Evolutionary conservation across 2,113 vertebrate genomes (phyloP).

Genomic region (Dipodomys stephensi): DNA sequence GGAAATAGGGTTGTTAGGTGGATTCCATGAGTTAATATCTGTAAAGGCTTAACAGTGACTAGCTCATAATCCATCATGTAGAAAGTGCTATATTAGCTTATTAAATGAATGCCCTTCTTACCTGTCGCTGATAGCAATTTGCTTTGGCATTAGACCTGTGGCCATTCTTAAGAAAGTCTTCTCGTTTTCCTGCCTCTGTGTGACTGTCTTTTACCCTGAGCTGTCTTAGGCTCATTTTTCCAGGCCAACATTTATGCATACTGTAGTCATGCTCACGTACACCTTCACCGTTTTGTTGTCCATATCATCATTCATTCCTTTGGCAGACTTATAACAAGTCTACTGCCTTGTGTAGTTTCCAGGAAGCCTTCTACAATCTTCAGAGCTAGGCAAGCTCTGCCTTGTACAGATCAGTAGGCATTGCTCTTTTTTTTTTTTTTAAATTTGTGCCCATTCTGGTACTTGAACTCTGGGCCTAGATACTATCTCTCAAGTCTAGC

Average conservation of each 20-base stretch:
- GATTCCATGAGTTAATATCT: neutral
- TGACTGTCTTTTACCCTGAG: neutral
- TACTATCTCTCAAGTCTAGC: too few relatives aligned
- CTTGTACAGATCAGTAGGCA: fast-evolving
- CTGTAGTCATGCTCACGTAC: neutral
- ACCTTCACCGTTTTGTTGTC: neutral
- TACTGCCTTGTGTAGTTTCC: neutral
- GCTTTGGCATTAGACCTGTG: neutral
- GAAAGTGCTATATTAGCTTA: neutral
- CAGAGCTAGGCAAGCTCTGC: fast-evolving
- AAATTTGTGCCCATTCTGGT: too few relatives aligned
- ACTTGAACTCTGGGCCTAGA: too few relatives aligned
- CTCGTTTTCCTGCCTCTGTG: neutral
- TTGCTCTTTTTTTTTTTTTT: too few relatives aligned
- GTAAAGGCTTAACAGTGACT: neutral
- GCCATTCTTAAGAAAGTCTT: neutral
- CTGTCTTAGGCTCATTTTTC: neutral
- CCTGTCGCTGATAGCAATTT: neutral
- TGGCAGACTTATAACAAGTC: neutral
- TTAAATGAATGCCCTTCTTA: neutral
- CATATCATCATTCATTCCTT: neutral
- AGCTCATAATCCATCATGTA: neutral
- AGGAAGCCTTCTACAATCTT: neutral
- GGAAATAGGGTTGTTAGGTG: neutral
- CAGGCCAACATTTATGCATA: neutral